Evolutionary conservation across 2,888 invertebrate genomes (phyloP).

Genomic region (Heterodera filipjevi): DNA sequence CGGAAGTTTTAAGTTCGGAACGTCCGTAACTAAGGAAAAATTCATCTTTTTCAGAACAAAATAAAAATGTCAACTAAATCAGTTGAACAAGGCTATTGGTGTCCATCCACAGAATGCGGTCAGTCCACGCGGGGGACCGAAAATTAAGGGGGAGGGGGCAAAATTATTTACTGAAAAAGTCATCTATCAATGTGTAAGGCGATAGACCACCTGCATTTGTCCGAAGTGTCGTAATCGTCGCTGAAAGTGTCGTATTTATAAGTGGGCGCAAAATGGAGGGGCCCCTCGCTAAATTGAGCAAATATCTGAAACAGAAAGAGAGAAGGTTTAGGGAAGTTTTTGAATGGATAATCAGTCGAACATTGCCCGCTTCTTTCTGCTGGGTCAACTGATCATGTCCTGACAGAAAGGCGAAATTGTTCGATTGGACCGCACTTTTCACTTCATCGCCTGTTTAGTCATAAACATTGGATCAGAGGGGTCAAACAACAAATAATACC

Average conservation of each 20-base stretch:
- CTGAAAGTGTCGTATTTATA: slow-evolving; percentile 98
- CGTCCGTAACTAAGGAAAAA: slow-evolving; percentile 77
- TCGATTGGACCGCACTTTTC: slow-evolving; percentile 79
- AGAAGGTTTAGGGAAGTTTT: background rate
- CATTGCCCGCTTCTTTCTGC: slow-evolving; percentile 66
- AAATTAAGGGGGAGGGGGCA: too few relatives aligned
- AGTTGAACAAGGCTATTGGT: slow-evolving; percentile 38
- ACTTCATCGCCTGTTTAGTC: slow-evolving; percentile 68
- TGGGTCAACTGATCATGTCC: slow-evolving; percentile 84
- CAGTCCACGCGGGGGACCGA: slow-evolving; percentile 96
- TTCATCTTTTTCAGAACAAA: background rate
- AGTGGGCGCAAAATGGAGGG: slow-evolving; percentile 88
- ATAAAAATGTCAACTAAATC: slow-evolving; percentile 29
- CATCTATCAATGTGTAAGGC: background rate
- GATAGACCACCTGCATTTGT: slow-evolving; percentile 75
- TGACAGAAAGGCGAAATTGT: slow-evolving; percentile 78
- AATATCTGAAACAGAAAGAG: slow-evolving; percentile 73
- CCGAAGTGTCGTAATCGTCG: slow-evolving; percentile 98
- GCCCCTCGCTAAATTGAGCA: slow-evolving; percentile 88
- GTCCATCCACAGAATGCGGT: slow-evolving; percentile 87
- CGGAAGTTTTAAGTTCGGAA: slow-evolving; percentile 78
- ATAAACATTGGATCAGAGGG: background rate
- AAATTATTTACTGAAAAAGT: background rate
- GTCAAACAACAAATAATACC: slow-evolving; percentile 63
- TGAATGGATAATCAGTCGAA: slow-evolving; percentile 37